These are phyloP conservation scores for Apamea anceps DNA, from an alignment of 2,888 invertebrate genomes.

Conservation along the genomic window DNA sequence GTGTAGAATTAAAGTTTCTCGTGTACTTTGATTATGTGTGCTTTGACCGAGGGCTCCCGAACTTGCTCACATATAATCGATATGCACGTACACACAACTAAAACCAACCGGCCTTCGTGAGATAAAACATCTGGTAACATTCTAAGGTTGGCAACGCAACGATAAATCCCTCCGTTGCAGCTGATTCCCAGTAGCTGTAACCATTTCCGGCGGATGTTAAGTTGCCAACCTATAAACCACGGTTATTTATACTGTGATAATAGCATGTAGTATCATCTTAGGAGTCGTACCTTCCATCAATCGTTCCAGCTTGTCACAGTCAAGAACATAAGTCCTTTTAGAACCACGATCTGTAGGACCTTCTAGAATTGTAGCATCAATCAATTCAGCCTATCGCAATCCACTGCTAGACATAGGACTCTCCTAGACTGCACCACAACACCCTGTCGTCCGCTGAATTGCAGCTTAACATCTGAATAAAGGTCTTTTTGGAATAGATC, in stretches of 20 bases:
- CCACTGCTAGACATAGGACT: not conserved
- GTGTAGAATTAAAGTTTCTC: not conserved
- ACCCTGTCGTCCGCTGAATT: not conserved
- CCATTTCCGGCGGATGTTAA: not conserved
- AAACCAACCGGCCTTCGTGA: not conserved
- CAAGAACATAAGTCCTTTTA: not conserved
- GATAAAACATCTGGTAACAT: not conserved
- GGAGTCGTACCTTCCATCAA: conserved; percentile 1
- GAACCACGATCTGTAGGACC: not conserved
- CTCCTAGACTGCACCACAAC: not conserved
- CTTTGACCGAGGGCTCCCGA: not conserved
- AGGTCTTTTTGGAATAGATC: not conserved
- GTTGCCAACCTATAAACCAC: conserved; percentile 2
- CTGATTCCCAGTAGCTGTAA: conserved; percentile 3
- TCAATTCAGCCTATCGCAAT: not conserved
- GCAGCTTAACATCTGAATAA: not conserved
- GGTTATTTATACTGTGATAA: conserved; percentile 28
- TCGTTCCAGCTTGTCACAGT: conserved; percentile 5
- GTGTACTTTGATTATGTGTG: not conserved
- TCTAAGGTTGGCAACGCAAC: conserved; percentile 4
- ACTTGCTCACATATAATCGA: not conserved
- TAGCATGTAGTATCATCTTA: conserved; percentile 25
- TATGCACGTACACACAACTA: no score
- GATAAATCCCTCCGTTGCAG: not conserved
- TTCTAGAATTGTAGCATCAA: not conserved